Conservation (phyloP, 2,113 vertebrate species). For the Dipodomys merriami region DNA sequence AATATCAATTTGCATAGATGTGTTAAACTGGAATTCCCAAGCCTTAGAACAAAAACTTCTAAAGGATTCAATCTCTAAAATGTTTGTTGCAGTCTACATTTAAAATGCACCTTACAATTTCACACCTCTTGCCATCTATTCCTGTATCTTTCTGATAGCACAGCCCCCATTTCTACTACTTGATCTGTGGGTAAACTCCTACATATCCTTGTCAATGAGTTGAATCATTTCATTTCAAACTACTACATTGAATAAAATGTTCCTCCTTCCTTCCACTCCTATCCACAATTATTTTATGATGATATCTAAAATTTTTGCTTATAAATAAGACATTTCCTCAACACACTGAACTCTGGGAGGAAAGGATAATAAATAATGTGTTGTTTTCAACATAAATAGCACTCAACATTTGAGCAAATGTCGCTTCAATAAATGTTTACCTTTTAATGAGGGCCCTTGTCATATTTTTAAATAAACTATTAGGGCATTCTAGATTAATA, state of each 20-base stretch:
- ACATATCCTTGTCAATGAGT: not conserved
- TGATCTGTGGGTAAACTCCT: not conserved
- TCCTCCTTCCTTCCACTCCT: not conserved
- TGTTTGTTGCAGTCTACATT: not conserved
- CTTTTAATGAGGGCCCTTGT: not conserved
- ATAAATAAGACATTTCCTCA: slow-evolving; percentile 11
- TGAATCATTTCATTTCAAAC: not conserved
- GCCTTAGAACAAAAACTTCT: not conserved
- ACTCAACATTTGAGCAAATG: not conserved
- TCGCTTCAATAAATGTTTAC: not conserved
- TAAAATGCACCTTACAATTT: not conserved
- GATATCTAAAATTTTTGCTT: not conserved
- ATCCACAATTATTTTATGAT: not conserved
- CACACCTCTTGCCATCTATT: not conserved
- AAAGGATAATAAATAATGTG: not conserved
- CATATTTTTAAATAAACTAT: not conserved
- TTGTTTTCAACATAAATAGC: not conserved
- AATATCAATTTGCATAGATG: not conserved
- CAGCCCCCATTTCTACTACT: not conserved
- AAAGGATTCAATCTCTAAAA: not conserved
- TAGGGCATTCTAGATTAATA: not conserved
- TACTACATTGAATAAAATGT: not conserved
- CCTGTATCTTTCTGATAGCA: not conserved
- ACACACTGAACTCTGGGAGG: not conserved
- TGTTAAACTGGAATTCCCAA: not conserved